Evolutionary conservation across 1,140 invertebrate genomes (phyloP).

Genomic region (Nasonia longicornis): DNA sequence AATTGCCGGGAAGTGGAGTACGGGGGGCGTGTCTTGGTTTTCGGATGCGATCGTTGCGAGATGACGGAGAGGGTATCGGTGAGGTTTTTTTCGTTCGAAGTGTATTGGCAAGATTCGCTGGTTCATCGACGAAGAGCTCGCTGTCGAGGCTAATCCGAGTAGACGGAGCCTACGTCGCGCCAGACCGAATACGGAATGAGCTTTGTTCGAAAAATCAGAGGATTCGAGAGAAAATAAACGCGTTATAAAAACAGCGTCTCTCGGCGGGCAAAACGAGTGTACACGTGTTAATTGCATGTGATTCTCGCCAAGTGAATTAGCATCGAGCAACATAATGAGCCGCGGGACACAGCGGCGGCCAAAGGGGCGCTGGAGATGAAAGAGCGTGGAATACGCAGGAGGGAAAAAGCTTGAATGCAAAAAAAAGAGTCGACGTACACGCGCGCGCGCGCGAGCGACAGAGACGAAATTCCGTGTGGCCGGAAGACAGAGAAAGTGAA

Average conservation of each 20-base stretch:
- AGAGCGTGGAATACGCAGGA: not conserved
- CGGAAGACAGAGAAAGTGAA: conserved; percentile 15
- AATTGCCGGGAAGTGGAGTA: too few relatives aligned
- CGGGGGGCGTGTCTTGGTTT: too few relatives aligned
- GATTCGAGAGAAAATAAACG: too few relatives aligned
- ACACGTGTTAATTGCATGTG: conserved; percentile 22
- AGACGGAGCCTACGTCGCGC: too few relatives aligned
- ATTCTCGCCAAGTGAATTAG: conserved; percentile 33
- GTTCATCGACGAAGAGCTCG: too few relatives aligned
- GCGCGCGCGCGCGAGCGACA: not conserved
- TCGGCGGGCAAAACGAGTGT: not conserved
- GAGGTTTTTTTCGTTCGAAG: too few relatives aligned
- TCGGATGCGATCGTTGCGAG: too few relatives aligned
- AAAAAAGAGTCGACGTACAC: not conserved
- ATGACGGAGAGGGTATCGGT: too few relatives aligned
- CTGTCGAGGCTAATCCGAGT: too few relatives aligned
- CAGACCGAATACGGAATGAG: too few relatives aligned
- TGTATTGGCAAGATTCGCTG: too few relatives aligned
- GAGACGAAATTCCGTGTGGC: conserved; percentile 22
- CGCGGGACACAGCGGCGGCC: not conserved
- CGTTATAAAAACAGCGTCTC: not conserved
- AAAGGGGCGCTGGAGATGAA: not conserved
- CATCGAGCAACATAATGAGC: conserved; percentile 13
- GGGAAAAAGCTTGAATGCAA: not conserved
- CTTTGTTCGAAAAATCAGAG: too few relatives aligned